Percentiles rank a stretch among this genome's conserved stretches.
These are phyloP conservation scores for Polylopha cassiicola DNA, from an alignment of 2,888 invertebrate genomes.

Conservation along the genomic window DNA sequence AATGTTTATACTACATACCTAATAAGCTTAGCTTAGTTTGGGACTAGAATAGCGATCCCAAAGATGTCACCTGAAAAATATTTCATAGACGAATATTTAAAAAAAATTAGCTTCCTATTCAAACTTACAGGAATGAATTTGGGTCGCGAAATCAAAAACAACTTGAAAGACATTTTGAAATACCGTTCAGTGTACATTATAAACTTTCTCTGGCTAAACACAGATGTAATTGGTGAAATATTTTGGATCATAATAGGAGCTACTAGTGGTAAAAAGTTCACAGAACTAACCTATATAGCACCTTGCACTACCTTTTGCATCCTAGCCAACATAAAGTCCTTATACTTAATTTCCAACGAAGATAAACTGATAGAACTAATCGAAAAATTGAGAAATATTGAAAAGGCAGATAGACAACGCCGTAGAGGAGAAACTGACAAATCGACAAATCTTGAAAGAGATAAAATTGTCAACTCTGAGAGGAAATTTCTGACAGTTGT, in stretches of 20 bases:
- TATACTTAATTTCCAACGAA: conserved; percentile 11
- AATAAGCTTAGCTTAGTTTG: background rate
- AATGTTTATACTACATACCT: too few species aligned
- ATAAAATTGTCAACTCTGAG: conserved; percentile 34
- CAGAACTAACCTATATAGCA: conserved; percentile 21
- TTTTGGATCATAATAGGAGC: conserved; percentile 38
- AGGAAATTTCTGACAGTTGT: conserved; percentile 36
- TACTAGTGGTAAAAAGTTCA: conserved; percentile 34
- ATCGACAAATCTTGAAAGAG: conserved; percentile 23
- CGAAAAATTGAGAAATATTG: conserved; percentile 7
- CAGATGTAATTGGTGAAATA: conserved; percentile 36
- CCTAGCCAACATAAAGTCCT: conserved; percentile 15
- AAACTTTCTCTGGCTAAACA: conserved; percentile 40
- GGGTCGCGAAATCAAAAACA: conserved; percentile 19
- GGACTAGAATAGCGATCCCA: background rate
- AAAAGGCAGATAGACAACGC: background rate
- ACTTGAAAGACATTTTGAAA: conserved; percentile 19
- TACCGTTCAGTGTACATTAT: conserved; percentile 32
- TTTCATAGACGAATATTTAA: conserved; percentile 35
- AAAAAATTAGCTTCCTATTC: conserved; percentile 33
- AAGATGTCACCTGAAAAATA: conserved; percentile 13
- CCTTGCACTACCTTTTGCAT: conserved; percentile 18
- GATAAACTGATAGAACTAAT: conserved; percentile 3
- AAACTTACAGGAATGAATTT: conserved; percentile 36
- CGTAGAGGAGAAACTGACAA: too few species aligned